phyloP scores from a whole-genome alignment of 2,888 invertebrate species.

The Spisula solida region DNA sequence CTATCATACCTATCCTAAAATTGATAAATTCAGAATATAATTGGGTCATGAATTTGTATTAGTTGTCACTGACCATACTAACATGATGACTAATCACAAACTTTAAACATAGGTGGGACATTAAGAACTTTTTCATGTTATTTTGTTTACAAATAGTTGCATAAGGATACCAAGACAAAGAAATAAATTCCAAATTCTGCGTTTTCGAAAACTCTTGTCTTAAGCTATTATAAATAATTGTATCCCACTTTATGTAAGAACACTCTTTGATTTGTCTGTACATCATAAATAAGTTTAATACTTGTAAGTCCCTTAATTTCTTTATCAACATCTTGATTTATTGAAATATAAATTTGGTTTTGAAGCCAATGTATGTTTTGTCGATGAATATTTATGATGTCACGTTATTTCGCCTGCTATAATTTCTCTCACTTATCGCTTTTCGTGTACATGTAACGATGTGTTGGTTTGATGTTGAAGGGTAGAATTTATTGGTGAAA shows the following conservation, averaged over 20 bases:
- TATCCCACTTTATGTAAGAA: not conserved
- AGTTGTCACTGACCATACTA: too few relatives aligned
- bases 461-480: not conserved
- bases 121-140: too few relatives aligned
- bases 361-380: conserved; percentile 7
- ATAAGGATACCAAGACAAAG: not conserved
- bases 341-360: not conserved
- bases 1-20: too few relatives aligned
- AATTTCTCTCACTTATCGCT: not conserved
- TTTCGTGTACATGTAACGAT: not conserved
- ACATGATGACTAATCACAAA: too few relatives aligned
- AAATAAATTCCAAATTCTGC: not conserved
- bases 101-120: too few relatives aligned
- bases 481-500: not conserved
- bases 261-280: not conserved
- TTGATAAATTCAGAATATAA: too few relatives aligned
- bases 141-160: too few relatives aligned
- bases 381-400: conserved; percentile 5
- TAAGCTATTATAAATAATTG: not conserved
- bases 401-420: not conserved
- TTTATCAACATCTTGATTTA: conserved; percentile 11
- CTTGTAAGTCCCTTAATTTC: not conserved
- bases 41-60: too few relatives aligned
- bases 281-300: not conserved
- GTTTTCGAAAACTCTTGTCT: not conserved